These are phyloP conservation scores for Plumapathes pennacea DNA, from an alignment of 92 coral and sea anemone species.

Conservation along the genomic window DNA sequence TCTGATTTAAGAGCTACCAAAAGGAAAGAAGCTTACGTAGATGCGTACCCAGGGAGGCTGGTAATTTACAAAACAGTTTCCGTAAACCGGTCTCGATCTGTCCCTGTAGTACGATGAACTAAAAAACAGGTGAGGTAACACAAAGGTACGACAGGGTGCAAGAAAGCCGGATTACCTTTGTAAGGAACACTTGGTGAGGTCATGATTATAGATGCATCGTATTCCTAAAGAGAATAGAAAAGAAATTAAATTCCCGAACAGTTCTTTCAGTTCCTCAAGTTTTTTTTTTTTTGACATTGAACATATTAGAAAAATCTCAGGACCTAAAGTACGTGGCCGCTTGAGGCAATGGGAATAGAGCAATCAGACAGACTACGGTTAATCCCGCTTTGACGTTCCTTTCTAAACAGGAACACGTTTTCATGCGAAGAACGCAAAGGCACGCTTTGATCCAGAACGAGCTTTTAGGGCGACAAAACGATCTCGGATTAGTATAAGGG, in stretches of 20 bases:
- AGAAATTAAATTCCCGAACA: neutral
- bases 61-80: neutral
- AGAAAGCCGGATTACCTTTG: conserved; percentile 56
- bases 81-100: too few species aligned
- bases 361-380: too few species aligned
- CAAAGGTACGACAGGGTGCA: neutral
- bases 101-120: neutral
- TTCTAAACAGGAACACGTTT: too few species aligned
- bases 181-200: conserved; percentile 96
- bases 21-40: neutral
- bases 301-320: too few species aligned
- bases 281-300: too few species aligned
- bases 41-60: neutral
- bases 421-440: too few species aligned
- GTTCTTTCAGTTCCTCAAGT: neutral
- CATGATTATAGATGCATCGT: conserved; percentile 78
- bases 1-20: neutral
- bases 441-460: too few species aligned
- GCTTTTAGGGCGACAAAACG: too few species aligned
- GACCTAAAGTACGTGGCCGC: too few species aligned
- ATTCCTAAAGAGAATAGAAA: conserved; percentile 56
- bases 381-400: too few species aligned
- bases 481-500: too few species aligned
- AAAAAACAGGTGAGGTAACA: neutral
- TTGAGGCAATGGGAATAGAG: too few species aligned